phyloP scores from a whole-genome alignment of 2,888 invertebrate species.

The Drosophila antonietae region DNA sequence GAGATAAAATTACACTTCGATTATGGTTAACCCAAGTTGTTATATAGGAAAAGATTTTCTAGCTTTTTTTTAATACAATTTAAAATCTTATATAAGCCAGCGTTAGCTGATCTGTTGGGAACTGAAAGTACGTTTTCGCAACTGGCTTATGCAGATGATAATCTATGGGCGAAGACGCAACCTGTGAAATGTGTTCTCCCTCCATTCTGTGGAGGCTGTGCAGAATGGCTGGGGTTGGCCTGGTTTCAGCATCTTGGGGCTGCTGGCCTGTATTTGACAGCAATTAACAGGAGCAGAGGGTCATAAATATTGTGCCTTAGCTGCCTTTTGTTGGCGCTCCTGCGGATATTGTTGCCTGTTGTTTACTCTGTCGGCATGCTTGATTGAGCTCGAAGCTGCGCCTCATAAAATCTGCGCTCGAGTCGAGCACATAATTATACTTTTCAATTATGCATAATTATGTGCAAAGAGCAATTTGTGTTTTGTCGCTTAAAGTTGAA shows the following conservation, averaged over 20 bases:
- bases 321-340: conserved; percentile 9
- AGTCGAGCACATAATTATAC: conserved; percentile 64
- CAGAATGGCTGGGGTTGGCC: background rate
- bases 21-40: background rate
- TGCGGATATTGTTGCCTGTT: conserved; percentile 17
- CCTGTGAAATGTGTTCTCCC: background rate
- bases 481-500: conserved; percentile 65
- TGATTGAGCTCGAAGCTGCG: conserved; percentile 65
- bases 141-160: background rate
- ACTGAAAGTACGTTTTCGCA: background rate
- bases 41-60: background rate
- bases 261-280: conserved; percentile 44
- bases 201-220: background rate
- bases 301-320: conserved; percentile 58
- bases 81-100: no score
- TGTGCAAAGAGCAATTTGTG: conserved; percentile 68
- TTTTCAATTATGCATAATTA: conserved; percentile 78
- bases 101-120: background rate
- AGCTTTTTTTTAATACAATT: background rate
- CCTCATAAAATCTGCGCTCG: conserved; percentile 58
- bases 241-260: conserved; percentile 9
- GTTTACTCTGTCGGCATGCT: conserved; percentile 40
- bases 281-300: conserved; percentile 65
- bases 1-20: background rate
- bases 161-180: background rate